Base-by-base conservation (phyloP, 2,113 vertebrate genomes). In the Hyperopisus bebe region DNA sequence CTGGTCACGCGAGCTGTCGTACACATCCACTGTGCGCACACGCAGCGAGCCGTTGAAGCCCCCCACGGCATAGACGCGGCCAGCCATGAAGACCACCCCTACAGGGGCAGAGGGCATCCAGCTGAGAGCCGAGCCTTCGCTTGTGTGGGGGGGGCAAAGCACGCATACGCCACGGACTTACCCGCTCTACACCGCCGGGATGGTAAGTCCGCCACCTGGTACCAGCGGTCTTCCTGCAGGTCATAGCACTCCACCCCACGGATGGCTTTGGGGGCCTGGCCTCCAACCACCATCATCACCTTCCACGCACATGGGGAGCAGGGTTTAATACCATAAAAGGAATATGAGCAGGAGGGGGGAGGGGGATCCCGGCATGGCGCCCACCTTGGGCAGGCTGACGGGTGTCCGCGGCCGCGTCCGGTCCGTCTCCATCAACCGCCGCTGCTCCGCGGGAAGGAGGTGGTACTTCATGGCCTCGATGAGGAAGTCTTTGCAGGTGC, bases 401-500 rank as follows among this genome's bases (percentile, higher is more conserved):
- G 98, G 98, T 3, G 98, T 99, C 91, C 98, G 96, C 0, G 98
- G 98, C 35, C 98, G 97, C 6, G 98, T 99, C 91, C 98, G 95
- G 91, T 97, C 97, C 0, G 98, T 99, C 94, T 99, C 98, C 93
- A 99, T 99, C 92, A 99, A 95, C 86, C 98, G 97, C 21, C 98
- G 96, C 94, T 99, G 98, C 94, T 99, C 98, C 87, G 97, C 95
- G n/a, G 98, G 98, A 91, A 99, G 96, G 90, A 99, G 96, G 92
- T 99, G 98, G 62, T 99, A 99, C 93, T 99, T 99, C 98, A 99
- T 98, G 9, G 98, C 98, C 92, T 99, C 98, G 0, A 99, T 99
- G 88, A 99, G 98, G 89, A 99, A 99, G 90, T 99, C 98, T 92
- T 99, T 99, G 94, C 98, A 99, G 17, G 97, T 98, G 94, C 97